phyloP scores from a whole-genome alignment of 2,113 vertebrate genomes.

The Tinamus guttatus region DNA sequence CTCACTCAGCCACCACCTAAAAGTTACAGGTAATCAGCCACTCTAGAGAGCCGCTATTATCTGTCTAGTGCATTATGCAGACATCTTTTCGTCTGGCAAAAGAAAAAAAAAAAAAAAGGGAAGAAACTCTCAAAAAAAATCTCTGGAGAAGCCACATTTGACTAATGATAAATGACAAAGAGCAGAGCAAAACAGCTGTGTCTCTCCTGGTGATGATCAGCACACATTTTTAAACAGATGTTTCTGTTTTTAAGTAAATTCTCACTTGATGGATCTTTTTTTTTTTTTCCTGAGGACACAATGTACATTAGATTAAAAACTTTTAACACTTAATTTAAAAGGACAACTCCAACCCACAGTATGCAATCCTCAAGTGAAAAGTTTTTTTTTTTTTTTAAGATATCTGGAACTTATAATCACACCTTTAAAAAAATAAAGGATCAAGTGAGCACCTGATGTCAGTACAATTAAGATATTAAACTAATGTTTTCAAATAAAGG shows the following conservation, averaged over 20 bases:
- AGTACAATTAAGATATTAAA: not conserved
- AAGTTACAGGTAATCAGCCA: not conserved
- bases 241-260: conserved; percentile 64
- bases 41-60: not conserved
- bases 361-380: not conserved
- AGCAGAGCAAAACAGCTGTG: conserved; percentile 56
- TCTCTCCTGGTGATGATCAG: conserved; percentile 55
- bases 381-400: not conserved
- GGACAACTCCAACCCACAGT: not conserved
- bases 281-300: not conserved
- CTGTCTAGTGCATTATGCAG: not conserved
- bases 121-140: not conserved
- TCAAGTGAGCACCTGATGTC: not conserved
- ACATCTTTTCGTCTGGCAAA: not conserved
- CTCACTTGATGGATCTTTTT: not conserved
- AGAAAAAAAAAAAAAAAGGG: too few relatives aligned
- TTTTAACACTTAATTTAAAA: conserved; percentile 22
- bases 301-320: not conserved
- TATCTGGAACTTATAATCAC: not conserved
- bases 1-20: not conserved
- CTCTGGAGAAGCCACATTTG: conserved; percentile 13
- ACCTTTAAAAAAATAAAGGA: not conserved
- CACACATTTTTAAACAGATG: conserved; percentile 63
- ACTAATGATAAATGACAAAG: conserved; percentile 60
- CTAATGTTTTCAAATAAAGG: not conserved